phyloP scores from a whole-genome alignment of 92 coral and sea anemone species.

The Nematostella vectensis region DNA sequence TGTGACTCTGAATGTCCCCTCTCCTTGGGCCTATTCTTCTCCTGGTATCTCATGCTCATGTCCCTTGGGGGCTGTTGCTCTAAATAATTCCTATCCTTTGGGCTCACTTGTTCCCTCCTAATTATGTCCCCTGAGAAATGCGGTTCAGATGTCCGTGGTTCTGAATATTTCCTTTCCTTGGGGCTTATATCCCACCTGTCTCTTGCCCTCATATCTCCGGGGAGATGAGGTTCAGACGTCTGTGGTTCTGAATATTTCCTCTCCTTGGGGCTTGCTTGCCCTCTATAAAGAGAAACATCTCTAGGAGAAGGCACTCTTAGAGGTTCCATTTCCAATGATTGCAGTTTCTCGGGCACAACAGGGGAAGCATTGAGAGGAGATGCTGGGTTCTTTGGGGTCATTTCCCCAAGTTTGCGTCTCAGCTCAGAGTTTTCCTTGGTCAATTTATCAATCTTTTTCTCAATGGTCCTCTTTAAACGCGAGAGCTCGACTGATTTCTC shows the following conservation, averaged over 20 bases:
- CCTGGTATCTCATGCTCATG: too few relatives aligned
- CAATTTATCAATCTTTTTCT: slow-evolving; percentile 81
- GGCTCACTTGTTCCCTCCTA: background rate
- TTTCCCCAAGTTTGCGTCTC: slow-evolving; percentile 54
- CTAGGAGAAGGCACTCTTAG: slow-evolving; percentile 2
- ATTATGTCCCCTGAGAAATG: background rate
- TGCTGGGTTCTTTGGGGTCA: slow-evolving; percentile 12
- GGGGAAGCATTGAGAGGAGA: slow-evolving; percentile 56
- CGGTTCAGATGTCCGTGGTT: background rate
- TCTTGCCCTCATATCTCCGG: background rate
- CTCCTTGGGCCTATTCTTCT: too few relatives aligned
- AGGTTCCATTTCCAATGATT: slow-evolving; percentile 22
- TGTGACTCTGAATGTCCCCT: too few relatives aligned
- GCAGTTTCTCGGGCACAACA: slow-evolving; percentile 19
- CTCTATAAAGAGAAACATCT: background rate
- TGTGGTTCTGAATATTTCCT: background rate
- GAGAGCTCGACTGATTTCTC: slow-evolving; percentile 91
- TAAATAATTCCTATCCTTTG: too few relatives aligned
- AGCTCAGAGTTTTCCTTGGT: slow-evolving; percentile 71
- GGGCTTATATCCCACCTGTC: background rate
- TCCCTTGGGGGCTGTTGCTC: background rate
- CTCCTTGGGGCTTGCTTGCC: background rate
- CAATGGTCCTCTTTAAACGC: slow-evolving; percentile 62
- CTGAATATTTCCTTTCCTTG: background rate
- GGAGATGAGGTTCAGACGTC: background rate